phyloP scores from a whole-genome alignment of 2,113 vertebrate species.

The Genyomyrus donnyi region DNA sequence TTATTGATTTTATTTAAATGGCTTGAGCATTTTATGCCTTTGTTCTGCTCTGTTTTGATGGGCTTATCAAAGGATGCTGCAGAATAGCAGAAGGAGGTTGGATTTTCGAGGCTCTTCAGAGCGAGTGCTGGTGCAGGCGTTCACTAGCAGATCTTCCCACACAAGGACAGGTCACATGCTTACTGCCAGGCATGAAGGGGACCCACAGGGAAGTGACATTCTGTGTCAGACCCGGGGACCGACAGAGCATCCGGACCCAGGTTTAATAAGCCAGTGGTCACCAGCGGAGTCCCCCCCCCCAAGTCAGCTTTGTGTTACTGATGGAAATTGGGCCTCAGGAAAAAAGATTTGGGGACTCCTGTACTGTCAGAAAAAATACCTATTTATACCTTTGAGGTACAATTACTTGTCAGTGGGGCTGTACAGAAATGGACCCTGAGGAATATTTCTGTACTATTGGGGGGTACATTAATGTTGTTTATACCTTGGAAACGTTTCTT shows the following conservation, averaged over 20 bases:
- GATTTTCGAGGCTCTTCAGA: background rate
- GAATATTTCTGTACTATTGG: background rate
- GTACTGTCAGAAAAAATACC: background rate
- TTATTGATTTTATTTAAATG: background rate
- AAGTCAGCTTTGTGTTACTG: background rate
- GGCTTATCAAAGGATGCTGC: background rate
- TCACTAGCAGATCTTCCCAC: background rate
- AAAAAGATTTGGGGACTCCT: background rate
- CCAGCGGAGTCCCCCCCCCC: background rate
- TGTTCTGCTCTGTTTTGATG: background rate
- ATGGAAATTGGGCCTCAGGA: background rate
- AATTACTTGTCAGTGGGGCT: background rate
- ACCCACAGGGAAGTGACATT: background rate
- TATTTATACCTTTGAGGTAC: background rate
- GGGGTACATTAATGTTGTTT: background rate
- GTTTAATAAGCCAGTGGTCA: background rate
- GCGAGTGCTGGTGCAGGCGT: rapidly evolving
- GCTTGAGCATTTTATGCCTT: background rate
- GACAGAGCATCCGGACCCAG: background rate
- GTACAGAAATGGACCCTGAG: background rate
- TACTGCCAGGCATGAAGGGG: background rate
- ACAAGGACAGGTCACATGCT: background rate
- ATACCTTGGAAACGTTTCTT: background rate
- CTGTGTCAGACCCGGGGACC: background rate
- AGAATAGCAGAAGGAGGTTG: background rate